These are phyloP conservation scores for Hippocampus abdominalis DNA, from an alignment of 2,113 vertebrate genomes.

Conservation along the genomic window DNA sequence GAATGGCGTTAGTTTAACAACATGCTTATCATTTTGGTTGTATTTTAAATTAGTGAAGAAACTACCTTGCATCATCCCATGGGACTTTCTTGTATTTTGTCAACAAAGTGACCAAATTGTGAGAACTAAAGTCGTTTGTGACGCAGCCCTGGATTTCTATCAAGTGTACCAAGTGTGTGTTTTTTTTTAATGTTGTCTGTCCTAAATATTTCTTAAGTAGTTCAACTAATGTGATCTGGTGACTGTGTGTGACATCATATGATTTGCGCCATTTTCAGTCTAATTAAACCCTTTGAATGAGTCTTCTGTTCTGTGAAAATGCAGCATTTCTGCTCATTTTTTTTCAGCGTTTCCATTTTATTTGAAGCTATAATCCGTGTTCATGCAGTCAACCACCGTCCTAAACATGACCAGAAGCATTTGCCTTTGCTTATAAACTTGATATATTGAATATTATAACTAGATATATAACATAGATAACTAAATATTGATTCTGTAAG, in stretches of 20 bases:
- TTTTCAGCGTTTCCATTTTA: neutral
- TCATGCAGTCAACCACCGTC: neutral
- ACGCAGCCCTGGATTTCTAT: neutral
- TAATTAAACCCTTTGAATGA: neutral
- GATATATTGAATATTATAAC: too few species aligned
- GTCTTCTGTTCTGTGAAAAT: neutral
- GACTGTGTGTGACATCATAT: neutral
- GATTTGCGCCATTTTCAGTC: neutral
- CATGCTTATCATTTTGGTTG: too few species aligned
- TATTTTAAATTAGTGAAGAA: neutral
- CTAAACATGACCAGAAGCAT: neutral
- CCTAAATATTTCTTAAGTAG: too few species aligned
- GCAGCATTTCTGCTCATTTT: neutral
- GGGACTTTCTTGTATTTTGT: neutral
- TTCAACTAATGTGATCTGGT: conserved; percentile 4
- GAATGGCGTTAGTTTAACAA: neutral
- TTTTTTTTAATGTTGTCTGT: neutral
- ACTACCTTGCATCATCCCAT: neutral
- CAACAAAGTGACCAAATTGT: neutral
- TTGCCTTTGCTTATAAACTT: neutral
- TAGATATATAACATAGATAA: too few species aligned
- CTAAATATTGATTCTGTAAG: too few species aligned
- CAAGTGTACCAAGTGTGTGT: neutral
- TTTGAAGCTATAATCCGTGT: neutral
- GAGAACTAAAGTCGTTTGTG: neutral